Evolutionary conservation across 2,113 vertebrate genomes (phyloP).

Genomic region (Merops nubicus): DNA sequence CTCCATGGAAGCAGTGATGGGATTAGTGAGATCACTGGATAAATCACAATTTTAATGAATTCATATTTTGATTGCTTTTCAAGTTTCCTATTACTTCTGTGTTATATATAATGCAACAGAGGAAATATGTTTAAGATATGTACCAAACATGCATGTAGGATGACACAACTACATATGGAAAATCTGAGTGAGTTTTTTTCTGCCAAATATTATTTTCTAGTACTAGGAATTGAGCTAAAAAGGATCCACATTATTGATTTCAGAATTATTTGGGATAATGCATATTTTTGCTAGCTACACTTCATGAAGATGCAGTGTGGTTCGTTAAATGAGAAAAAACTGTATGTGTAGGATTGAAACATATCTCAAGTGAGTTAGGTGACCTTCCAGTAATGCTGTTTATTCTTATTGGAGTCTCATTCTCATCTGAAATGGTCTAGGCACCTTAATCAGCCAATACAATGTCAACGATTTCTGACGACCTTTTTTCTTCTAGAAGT

Average conservation of each 20-base stretch:
- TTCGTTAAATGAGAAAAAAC: neutral
- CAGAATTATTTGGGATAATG: neutral
- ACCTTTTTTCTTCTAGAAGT: neutral
- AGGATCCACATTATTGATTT: neutral
- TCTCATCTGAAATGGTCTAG: neutral
- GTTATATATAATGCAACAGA: neutral
- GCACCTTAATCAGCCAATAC: neutral
- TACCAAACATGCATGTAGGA: neutral
- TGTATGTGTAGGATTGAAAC: rapidly evolving
- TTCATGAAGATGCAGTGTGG: neutral
- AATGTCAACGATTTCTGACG: neutral
- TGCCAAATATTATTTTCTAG: neutral
- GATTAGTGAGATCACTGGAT: neutral
- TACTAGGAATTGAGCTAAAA: neutral
- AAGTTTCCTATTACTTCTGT: neutral
- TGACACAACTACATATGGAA: neutral
- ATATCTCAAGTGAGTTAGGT: rapidly evolving
- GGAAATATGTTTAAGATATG: neutral
- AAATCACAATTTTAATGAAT: neutral
- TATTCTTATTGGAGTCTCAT: neutral
- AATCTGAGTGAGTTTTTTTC: neutral
- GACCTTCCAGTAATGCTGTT: neutral
- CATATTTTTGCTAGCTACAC: neutral
- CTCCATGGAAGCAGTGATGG: slow-evolving; percentile 15
- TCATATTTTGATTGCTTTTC: neutral